A percentile compares a stretch with the other conserved stretches of the same genome.
These are phyloP conservation scores for Chymomyza costata DNA, from an alignment of 1,140 invertebrate genomes.

Conservation along the genomic window DNA sequence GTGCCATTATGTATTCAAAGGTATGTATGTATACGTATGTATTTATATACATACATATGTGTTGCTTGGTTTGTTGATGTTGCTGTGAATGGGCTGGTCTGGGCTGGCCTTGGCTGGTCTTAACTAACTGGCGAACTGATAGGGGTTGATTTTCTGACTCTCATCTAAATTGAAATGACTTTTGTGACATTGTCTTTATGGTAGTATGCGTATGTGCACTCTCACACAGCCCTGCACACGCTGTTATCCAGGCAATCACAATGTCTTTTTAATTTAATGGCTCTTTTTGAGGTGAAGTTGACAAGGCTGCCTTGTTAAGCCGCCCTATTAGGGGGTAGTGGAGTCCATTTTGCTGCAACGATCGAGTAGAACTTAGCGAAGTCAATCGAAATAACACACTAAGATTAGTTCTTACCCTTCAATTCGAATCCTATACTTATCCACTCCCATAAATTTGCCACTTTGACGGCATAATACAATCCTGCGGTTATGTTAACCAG, in stretches of 20 bases:
- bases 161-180: conserved; percentile 74
- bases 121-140: conserved; percentile 72
- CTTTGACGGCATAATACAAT: conserved; percentile 42
- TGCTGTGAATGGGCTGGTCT: conserved; percentile 40
- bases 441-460: conserved; percentile 3
- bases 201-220: too few relatives aligned
- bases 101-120: conserved; percentile 9
- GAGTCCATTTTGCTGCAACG: conserved; percentile 44
- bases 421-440: neutral
- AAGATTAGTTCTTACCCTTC: neutral
- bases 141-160: conserved; percentile 75
- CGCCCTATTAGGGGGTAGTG: conserved; percentile 16
- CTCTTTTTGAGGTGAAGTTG: conserved; percentile 55
- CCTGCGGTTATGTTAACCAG: conserved; percentile 75
- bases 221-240: conserved; percentile 18
- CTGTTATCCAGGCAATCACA: conserved; percentile 1
- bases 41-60: conserved; percentile 4
- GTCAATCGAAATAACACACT: too few relatives aligned
- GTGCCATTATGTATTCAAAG: conserved; percentile 19
- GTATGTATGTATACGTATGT: conserved; percentile 6
- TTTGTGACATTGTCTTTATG: conserved; percentile 68
- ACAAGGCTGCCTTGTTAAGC: conserved; percentile 62
- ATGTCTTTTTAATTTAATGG: conserved; percentile 9
- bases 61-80: conserved; percentile 40
- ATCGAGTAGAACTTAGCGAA: too few relatives aligned